phyloP scores from a whole-genome alignment of 2,797 vertebrate species.

The Xenops minutus region DNA sequence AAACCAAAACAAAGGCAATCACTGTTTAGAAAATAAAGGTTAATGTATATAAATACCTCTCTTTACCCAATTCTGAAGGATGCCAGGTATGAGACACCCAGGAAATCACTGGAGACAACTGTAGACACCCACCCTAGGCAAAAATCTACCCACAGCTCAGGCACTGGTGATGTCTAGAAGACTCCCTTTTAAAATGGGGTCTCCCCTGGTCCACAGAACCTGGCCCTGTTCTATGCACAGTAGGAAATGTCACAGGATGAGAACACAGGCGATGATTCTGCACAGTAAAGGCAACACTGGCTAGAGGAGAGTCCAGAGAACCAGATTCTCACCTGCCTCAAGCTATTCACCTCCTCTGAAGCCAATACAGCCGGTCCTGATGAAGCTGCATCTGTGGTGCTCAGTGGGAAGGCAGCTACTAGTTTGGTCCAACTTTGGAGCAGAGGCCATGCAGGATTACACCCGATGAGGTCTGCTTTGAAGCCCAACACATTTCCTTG shows the following conservation, averaged over 20 bases:
- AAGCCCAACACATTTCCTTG: background rate
- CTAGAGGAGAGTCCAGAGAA: background rate
- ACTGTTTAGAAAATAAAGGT: constrained; percentile 48
- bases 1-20: constrained; percentile 57
- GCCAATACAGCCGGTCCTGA: background rate
- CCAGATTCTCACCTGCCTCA: background rate
- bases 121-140: background rate
- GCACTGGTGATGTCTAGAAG: background rate
- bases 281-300: background rate
- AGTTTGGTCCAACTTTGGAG: background rate
- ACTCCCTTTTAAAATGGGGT: background rate
- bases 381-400: background rate
- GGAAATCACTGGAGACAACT: background rate
- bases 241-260: rapidly evolving
- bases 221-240: background rate
- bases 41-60: background rate
- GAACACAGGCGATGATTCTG: rapidly evolving
- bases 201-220: no score
- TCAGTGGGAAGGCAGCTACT: background rate
- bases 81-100: background rate
- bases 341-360: background rate
- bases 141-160: background rate
- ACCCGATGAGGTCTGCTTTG: background rate
- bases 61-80: background rate
- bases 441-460: background rate